Evolutionary conservation across 2,797 vertebrate genomes (phyloP).

Genomic region (Girardinus metallicus): DNA sequence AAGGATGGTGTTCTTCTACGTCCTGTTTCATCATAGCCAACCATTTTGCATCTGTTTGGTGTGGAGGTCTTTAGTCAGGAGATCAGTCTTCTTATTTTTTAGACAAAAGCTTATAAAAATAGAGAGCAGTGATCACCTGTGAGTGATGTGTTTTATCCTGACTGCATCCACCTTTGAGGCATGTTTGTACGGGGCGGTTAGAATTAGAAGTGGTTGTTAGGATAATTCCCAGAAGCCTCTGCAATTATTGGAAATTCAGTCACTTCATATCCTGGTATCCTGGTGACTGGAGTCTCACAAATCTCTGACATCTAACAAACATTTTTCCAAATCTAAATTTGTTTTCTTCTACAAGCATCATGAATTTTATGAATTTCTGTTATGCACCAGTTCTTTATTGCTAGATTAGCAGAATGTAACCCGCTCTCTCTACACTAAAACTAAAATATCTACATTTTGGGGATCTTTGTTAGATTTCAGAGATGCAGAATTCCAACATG

Average conservation of each 20-base stretch:
- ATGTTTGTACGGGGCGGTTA: not conserved
- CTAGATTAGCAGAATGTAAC: not conserved
- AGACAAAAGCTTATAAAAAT: not conserved
- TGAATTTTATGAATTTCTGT: not conserved
- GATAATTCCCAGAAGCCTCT: not conserved
- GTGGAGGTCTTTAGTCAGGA: not conserved
- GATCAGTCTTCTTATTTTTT: not conserved
- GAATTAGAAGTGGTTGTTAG: not conserved
- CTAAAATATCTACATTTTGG: not conserved
- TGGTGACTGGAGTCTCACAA: not conserved
- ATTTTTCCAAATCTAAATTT: not conserved
- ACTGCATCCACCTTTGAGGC: not conserved
- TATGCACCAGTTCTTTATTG: not conserved
- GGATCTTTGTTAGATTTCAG: not conserved
- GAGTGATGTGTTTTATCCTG: not conserved
- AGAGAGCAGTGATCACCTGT: not conserved
- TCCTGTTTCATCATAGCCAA: not conserved
- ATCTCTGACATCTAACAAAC: not conserved
- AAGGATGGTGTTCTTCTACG: not conserved
- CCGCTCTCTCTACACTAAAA: not conserved
- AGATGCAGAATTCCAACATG: not conserved
- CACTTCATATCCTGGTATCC: not conserved
- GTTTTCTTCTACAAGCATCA: not conserved
- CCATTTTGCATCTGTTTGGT: not conserved
- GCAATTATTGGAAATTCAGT: not conserved